Evolutionary conservation across 2,113 vertebrate genomes (phyloP), one percentile per base, ranked within the genome.

Genomic region (Pterocles orientalis): DNA sequence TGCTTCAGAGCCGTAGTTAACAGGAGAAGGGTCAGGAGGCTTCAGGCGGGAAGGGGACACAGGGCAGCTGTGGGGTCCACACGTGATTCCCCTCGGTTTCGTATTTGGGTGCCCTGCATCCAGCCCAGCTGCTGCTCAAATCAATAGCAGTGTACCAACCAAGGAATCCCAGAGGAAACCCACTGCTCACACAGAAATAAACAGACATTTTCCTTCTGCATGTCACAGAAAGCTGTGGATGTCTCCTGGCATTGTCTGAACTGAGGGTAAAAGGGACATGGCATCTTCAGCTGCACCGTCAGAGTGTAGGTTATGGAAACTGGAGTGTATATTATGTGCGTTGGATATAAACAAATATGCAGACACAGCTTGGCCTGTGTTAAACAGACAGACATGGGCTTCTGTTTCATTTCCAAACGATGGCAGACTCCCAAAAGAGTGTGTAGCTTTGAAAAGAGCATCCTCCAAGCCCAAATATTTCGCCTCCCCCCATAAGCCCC

Each of bases 121-220:
- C 85, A 82, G 61, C 90, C 88, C 86, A 89, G 95, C 92, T 95
- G 92, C 88, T 3, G 16, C 88, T 76, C 68, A 45, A 65, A 85
- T 96, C 81, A 71, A 84, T 90, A 90, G n/a, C 60, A 68, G 68
- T 1, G 8, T 82, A 90, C 89, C 88, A 89, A 48, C 65, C 86
- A 75, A 75, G 57, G 73, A 70, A 88, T 65, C 95, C 90, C 88
- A 57, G 47, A 94, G 88, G 77, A 76, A 94, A 91, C 66, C 62
- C 1, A 0, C 80, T 61, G 82, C 80, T 88, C 69, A 45, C 0
- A 0, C 47, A 92, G 88, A 92, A 96, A 87, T 34, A 85, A 91
- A 73, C 64, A 48, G 64, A 48, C 34, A 34, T 94, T 94, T 84
- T 90, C 88, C 82, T 92, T 84, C 86, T 83, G 43, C 28, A 1